Evolutionary conservation across 2,888 invertebrate genomes (phyloP).

Genomic region (Ornithoptera alexandrae): DNA sequence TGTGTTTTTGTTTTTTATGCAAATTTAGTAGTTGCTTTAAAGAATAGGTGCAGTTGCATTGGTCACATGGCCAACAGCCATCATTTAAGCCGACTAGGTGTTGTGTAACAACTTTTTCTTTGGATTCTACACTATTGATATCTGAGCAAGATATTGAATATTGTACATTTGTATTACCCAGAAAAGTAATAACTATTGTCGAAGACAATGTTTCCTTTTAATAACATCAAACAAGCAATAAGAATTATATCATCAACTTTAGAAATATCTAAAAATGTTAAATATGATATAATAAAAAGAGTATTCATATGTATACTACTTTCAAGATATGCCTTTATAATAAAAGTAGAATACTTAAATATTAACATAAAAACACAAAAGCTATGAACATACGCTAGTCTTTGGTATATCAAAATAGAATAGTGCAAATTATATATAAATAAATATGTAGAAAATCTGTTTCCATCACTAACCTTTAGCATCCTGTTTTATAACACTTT

Average conservation of each 20-base stretch:
- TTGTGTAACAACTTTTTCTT: background rate
- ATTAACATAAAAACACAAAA: conserved; percentile 42
- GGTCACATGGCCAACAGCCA: conserved; percentile 79
- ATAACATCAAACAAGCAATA: background rate
- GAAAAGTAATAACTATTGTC: background rate
- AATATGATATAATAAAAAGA: background rate
- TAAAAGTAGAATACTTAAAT: conserved; percentile 32
- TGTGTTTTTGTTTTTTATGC: conserved; percentile 82
- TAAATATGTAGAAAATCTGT: conserved; percentile 8
- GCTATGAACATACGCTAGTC: conserved; percentile 71
- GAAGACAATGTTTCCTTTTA: background rate
- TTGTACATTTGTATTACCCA: background rate
- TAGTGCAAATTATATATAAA: conserved; percentile 6
- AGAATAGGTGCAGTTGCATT: conserved; percentile 86
- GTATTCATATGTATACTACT: background rate
- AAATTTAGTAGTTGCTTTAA: conserved; percentile 84
- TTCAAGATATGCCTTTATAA: conserved; percentile 4
- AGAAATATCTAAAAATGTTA: background rate
- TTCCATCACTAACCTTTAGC: conserved; percentile 35
- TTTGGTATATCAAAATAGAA: conserved; percentile 14
- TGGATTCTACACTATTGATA: background rate
- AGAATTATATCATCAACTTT: background rate
- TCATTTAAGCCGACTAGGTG: conserved; percentile 31
- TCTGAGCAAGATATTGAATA: conserved; percentile 5
- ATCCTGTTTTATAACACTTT: conserved; percentile 34